phyloP scores from a whole-genome alignment of 2,113 vertebrate genomes.

The Anguilla japonica region DNA sequence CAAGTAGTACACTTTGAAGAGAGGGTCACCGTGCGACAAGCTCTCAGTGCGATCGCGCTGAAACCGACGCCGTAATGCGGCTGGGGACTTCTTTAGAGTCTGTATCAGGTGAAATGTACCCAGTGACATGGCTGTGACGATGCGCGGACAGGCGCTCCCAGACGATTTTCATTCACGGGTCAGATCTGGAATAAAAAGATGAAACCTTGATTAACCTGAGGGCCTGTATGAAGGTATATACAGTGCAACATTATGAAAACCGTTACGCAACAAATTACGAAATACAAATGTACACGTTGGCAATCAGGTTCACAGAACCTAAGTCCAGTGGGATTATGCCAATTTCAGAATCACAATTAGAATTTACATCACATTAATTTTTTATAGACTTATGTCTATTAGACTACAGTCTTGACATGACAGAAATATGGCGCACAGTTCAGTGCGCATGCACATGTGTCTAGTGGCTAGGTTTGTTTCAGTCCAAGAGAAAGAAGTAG shows the following conservation, averaged over 20 bases:
- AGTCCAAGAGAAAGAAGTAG: background rate
- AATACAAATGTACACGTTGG: background rate
- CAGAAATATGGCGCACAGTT: no score
- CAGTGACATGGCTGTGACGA: constrained; percentile 26
- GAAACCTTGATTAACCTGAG: background rate
- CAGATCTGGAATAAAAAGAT: background rate
- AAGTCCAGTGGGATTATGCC: background rate
- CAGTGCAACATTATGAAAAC: background rate
- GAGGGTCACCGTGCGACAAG: constrained; percentile 48
- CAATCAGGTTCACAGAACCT: no score
- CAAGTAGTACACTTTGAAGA: constrained; percentile 48
- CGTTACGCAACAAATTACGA: no score
- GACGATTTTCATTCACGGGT: background rate
- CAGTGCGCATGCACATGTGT: no score
- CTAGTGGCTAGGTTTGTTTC: background rate
- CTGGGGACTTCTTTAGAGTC: constrained; percentile 42
- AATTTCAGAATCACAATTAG: background rate
- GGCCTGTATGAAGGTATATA: background rate
- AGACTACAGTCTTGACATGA: no score
- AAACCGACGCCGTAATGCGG: constrained; percentile 34
- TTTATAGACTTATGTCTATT: no score
- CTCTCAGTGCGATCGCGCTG: constrained; percentile 25
- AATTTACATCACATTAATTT: no score
- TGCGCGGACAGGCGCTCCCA: background rate
- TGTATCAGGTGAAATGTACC: constrained; percentile 34